Base-by-base conservation (phyloP, 2,888 invertebrate genomes). In the Eudasyphora cyanicolor region DNA sequence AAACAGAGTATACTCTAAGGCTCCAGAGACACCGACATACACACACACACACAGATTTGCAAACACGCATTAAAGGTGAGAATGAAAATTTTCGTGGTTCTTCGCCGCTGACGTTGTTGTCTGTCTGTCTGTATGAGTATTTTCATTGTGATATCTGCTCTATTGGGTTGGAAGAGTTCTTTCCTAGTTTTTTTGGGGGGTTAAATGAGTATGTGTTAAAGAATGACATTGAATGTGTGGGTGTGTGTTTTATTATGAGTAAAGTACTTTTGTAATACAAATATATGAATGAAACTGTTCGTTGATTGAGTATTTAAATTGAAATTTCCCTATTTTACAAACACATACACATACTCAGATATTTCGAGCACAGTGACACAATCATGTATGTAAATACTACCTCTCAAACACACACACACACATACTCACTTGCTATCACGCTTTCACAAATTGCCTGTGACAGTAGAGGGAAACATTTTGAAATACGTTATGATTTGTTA, bases 251-350 rank as follows among this genome's bases (percentile, higher is more conserved):
- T 35, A 35, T 29, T 62, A 29, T 54, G 71, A 71, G 71, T 54
- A 71, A 21, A 67, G 12, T 38, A 24, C 42, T 42, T 73, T 73
- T 60, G 73, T 73, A 42, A 57, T 42, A 38, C 35, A 57, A 71
- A 73, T 73, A 60, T 73, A 73, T 73, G 73, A 73, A 73, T 73
- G 73, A 73, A 73, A 71, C 7, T 42, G 24, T 51, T 57, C 73
- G 38, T 57, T 73, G 57, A 60, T 73, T 73, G 73, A 38, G 57
- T 57, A 73, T 57, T 73, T 57, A 73, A 38, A 38, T 57, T 14
- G 27, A 73, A 32, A 19, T 51, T 71, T 38, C 21, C 35, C 35
- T 54, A 71, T 1, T 67, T 67, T 42, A 4, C 21, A 35, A 24
- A 42, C 67, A 67, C 42, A 24, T 4, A 12, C 21, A 24, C 21